Base-by-base conservation (phyloP, 2,888 invertebrate genomes). In the Eurytoma californica region DNA sequence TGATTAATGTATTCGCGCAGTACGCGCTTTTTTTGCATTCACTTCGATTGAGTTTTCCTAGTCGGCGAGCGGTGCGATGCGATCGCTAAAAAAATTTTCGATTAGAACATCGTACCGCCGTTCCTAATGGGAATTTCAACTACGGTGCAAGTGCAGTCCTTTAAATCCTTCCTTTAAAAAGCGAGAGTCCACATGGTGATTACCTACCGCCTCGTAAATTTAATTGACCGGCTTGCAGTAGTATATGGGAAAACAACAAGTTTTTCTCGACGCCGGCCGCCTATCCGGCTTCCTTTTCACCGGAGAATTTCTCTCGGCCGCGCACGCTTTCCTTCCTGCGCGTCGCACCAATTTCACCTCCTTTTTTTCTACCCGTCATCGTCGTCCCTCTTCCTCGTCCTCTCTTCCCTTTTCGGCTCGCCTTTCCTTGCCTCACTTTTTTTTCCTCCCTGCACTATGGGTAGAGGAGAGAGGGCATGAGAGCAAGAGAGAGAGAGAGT, bases 221-320 rank as follows among this genome's bases (percentile, higher is more conserved):
- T 72, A 77, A 77, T 77, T 72, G 53, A 16, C 68, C 66, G 57
- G 18, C 5, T 18, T 13, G 58, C 30, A 14, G 28, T 30, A 55
- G 57, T 18, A 39, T 53, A 13, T n/a, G 39, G 9, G 66, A 60
- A 75, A 75, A 75, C 75, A 75, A 58, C 24, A 61, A 69, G 55
- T 68, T 49, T 18, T 9, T n/a, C 67, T n/a, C 18, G 12, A 14
- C 65, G 1, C 3, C 57, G 20, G 12, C 18, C 14, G 16, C 5
- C 20, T 58, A 39, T 57, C 57, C 47, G 47, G 24, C 24, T 24
- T 24, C 24, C 24, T 24, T 24, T 24, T 24, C 58, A 14, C 14
- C 28, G 20, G n/a, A 69, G 58, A 58, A 69, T 58, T 57, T 24
- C 24, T 24, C 24, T 24, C 24, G 24, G 24, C 24, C 24, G 24